Base-by-base conservation (phyloP, 2,113 vertebrate species). In the Bucco capensis region DNA sequence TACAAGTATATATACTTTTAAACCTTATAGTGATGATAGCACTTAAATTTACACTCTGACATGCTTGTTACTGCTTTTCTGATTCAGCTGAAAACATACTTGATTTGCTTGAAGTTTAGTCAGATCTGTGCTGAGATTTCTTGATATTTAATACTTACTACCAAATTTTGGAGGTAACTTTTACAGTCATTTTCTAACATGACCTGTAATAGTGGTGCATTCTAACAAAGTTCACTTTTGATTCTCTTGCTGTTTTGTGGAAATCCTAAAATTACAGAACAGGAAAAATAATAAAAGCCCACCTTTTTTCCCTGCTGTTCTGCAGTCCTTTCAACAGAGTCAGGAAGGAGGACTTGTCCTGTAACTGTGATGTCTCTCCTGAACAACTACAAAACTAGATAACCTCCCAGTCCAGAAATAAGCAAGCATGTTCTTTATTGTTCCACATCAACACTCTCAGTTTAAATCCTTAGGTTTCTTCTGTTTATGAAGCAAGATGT, bases 401-500 rank as follows among this genome's bases (percentile, higher is more conserved):
- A 64, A 66, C 22, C 28, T 91, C 53, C n/a, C 58, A 72, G 79
- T 69, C 58, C 83, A 77, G 64, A 73, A 46, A 83, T 87, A 89
- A 93, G 54, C 81, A 49, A 57, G 38, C 28, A 1, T 82, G 77
- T 85, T 79, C 74, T 84, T 82, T 83, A 25, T 88, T 95, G 88
- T 92, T 94, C 69, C 69, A 76, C 88, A 81, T 94, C 94, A 95
- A 96, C 91, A 95, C 76, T 95, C 65, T 95, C 91, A 92, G 88
- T 97, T 95, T 94, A 92, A 96, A 73, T 88, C 96, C 89, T 35
- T 88, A 99, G 99, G 98, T 98, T 98, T 98, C 98, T 98, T 98
- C 98, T 98, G 98, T 98, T 97, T 99, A 96, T 98, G 98, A 99
- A 96, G 97, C 97, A 81, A 97, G 98, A 96, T 98, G 98, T 96